Percentiles rank a stretch among this genome's conserved stretches.
Evolutionary conservation across 1,140 invertebrate genomes (phyloP).

Genomic region (Linepithema humile): DNA sequence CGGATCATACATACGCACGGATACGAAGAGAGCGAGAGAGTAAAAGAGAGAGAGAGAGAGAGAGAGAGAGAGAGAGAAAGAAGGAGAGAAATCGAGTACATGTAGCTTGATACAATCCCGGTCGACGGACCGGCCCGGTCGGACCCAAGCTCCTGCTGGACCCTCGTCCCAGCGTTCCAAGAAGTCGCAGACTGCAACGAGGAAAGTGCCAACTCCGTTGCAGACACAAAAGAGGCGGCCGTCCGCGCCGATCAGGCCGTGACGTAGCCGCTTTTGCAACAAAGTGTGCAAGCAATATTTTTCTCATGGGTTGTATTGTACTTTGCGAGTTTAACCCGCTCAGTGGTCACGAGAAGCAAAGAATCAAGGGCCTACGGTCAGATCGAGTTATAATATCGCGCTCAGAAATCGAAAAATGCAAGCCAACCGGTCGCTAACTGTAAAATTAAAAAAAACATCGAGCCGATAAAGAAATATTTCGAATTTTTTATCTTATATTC

Average conservation of each 20-base stretch:
- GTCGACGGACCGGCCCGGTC: conserved; percentile 34
- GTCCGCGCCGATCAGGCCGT: not conserved
- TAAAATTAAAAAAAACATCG: not conserved
- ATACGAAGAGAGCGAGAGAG: not conserved
- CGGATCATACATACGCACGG: conserved; percentile 39
- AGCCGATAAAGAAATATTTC: too few species aligned
- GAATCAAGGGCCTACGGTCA: not conserved
- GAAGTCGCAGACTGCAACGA: conserved; percentile 51
- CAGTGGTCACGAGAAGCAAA: not conserved
- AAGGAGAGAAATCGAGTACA: conserved; percentile 24
- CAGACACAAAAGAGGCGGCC: conserved; percentile 33
- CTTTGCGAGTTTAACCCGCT: not conserved
- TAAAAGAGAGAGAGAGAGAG: not conserved
- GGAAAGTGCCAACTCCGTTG: conserved; percentile 61
- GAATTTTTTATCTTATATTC: too few species aligned
- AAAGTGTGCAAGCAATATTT: conserved; percentile 34
- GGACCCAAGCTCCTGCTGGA: conserved; percentile 26
- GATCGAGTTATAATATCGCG: not conserved
- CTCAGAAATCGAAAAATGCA: not conserved
- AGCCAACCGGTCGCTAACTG: not conserved
- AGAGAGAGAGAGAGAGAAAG: not conserved
- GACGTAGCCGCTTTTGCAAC: conserved; percentile 36
- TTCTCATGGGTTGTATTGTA: conserved; percentile 1
- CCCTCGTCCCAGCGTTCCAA: conserved; percentile 52
- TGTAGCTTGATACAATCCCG: conserved; percentile 36